A percentile compares a stretch with the other conserved stretches of the same genome.
phyloP scores from a whole-genome alignment of 1,140 invertebrate genomes.

The Saccostrea cuccullata region DNA sequence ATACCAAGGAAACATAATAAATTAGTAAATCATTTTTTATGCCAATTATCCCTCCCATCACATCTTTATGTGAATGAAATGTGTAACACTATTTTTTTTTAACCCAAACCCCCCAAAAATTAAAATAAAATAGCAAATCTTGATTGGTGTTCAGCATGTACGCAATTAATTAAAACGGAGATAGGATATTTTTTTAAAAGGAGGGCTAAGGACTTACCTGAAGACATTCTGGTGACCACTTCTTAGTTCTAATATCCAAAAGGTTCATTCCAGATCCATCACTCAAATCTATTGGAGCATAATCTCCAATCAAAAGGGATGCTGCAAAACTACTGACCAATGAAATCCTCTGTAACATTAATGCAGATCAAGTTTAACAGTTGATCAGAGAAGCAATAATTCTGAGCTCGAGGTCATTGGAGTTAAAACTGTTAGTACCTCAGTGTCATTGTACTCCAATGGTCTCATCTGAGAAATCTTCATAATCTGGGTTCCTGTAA shows the following conservation, averaged over 20 bases:
- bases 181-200: too few species aligned
- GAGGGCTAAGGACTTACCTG: conserved; percentile 79
- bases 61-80: too few species aligned
- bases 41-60: too few species aligned
- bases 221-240: conserved; percentile 88
- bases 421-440: conserved; percentile 80
- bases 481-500: conserved; percentile 94
- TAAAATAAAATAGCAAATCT: too few species aligned
- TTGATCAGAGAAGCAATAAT: too few species aligned
- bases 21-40: too few species aligned
- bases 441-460: conserved; percentile 88
- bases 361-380: too few species aligned
- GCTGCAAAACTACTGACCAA: conserved; percentile 93
- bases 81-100: too few species aligned
- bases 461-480: conserved; percentile 88
- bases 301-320: conserved; percentile 91
- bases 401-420: too few species aligned
- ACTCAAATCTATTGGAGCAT: conserved; percentile 93
- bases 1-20: neutral
- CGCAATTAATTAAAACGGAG: too few species aligned
- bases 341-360: conserved; percentile 87
- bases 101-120: too few species aligned
- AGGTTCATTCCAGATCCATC: conserved; percentile 99
- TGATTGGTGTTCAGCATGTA: too few species aligned
- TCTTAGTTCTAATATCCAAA: conserved; percentile 89